A percentile compares a stretch with the other conserved stretches of the same genome.
Conservation (phyloP, 2,888 invertebrate genomes). For the Schizotus pectinicornis region DNA sequence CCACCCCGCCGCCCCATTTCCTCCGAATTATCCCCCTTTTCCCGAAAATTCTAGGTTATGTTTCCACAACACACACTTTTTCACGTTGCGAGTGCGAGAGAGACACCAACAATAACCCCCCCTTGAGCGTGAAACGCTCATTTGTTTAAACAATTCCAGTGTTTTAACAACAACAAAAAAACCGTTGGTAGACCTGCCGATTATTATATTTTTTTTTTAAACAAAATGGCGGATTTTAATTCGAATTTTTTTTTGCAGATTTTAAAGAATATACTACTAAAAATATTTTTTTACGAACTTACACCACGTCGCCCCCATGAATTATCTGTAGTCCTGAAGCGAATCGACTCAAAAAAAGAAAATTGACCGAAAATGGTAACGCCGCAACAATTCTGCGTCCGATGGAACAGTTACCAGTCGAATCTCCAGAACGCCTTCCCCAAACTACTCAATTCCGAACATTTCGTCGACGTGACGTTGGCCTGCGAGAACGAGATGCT, state of each 20-base stretch:
- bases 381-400: slow-evolving; percentile 73
- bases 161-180: slow-evolving; percentile 8
- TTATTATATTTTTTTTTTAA: slow-evolving; percentile 14
- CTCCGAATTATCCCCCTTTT: no score
- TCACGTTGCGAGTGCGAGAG: no score
- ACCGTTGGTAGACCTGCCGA: neutral
- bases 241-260: slow-evolving; percentile 29
- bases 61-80: no score
- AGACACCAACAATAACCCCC: no score
- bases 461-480: slow-evolving; percentile 87
- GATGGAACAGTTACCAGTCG: slow-evolving; percentile 84
- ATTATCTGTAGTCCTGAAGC: slow-evolving; percentile 10
- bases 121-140: neutral
- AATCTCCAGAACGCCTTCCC: slow-evolving; percentile 81
- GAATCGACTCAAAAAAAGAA: no score
- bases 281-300: slow-evolving; percentile 26
- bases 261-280: slow-evolving; percentile 19
- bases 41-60: no score
- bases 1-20: no score
- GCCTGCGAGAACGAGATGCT: slow-evolving; percentile 87
- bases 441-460: slow-evolving; percentile 75
- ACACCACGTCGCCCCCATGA: slow-evolving; percentile 23
- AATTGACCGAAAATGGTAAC: slow-evolving; percentile 35
- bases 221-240: slow-evolving; percentile 24
- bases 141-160: slow-evolving; percentile 3